phyloP scores from a whole-genome alignment of 2,797 vertebrate species.

The Eupleurogrammus muticus region DNA sequence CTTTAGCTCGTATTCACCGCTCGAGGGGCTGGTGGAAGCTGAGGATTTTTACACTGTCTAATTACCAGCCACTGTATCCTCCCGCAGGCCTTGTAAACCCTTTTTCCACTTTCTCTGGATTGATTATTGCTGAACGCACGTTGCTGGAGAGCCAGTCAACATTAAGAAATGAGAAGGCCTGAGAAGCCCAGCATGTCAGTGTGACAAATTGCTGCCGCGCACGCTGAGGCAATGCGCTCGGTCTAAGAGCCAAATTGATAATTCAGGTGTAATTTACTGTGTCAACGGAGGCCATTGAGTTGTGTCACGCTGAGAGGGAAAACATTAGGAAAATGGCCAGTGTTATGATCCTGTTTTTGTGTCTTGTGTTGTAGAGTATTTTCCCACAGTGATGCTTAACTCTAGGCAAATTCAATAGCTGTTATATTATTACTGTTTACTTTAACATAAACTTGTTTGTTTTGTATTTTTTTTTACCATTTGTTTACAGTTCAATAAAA shows the following conservation, averaged over 20 bases:
- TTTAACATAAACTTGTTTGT: not conserved
- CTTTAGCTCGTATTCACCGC: conserved; percentile 68
- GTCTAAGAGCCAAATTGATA: conserved; percentile 63
- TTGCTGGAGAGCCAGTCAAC: conserved; percentile 54
- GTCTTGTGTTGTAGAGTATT: conserved; percentile 23
- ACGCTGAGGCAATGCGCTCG: conserved; percentile 43
- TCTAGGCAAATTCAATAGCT: conserved; percentile 36
- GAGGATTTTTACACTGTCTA: conserved; percentile 78
- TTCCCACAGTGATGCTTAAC: conserved; percentile 35
- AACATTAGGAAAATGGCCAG: conserved; percentile 38
- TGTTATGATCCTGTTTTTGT: conserved; percentile 27
- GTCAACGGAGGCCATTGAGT: conserved; percentile 58
- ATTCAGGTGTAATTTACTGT: conserved; percentile 71
- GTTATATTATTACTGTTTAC: conserved; percentile 29
- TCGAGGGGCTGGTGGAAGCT: conserved; percentile 69
- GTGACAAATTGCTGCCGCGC: conserved; percentile 59
- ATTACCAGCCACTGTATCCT: conserved; percentile 79
- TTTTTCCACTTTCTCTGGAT: conserved; percentile 75
- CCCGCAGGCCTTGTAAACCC: conserved; percentile 74
- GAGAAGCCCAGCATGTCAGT: conserved; percentile 48
- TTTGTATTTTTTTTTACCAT: not conserved
- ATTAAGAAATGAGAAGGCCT: conserved; percentile 41
- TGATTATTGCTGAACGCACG: conserved; percentile 52
- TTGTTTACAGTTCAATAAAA: not conserved
- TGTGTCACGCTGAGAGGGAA: conserved; percentile 53